A percentile compares a stretch with the other conserved stretches of the same genome.
Conservation (phyloP, 2,113 vertebrate genomes). For the Campylomormyrus tamandua region DNA sequence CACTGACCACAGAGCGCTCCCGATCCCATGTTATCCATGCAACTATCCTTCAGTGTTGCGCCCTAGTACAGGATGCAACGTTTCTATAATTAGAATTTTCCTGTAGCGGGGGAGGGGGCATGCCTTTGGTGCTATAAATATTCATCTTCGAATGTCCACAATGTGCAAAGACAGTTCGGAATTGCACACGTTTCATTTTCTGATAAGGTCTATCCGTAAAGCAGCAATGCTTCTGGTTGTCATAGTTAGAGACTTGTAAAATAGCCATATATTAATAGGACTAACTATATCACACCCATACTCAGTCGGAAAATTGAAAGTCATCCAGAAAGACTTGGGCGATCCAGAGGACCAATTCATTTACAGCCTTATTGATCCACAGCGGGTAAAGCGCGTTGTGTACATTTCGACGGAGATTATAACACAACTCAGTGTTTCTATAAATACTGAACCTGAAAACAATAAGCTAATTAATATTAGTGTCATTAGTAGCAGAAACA, state of each 20-base stretch:
- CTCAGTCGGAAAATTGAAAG: background rate
- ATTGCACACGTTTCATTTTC: background rate
- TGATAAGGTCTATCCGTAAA: background rate
- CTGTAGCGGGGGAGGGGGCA: conserved; percentile 25
- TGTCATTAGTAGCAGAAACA: background rate
- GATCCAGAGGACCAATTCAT: background rate
- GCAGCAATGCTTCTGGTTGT: background rate
- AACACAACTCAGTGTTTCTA: background rate
- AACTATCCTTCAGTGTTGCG: conserved; percentile 34
- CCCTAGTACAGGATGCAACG: conserved; percentile 27
- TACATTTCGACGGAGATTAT: background rate
- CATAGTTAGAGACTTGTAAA: background rate
- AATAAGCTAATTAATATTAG: background rate
- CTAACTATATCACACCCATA: background rate
- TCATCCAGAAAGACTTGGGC: background rate
- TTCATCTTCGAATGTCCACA: conserved; percentile 3
- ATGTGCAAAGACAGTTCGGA: background rate
- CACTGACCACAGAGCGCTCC: conserved; percentile 64
- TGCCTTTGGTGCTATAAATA: conserved; percentile 43
- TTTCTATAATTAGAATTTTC: conserved; percentile 40
- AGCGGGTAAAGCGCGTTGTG: background rate
- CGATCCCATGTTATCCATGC: conserved; percentile 54
- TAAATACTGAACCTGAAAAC: background rate
- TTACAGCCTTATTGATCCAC: background rate
- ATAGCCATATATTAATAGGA: background rate